Base-by-base conservation (phyloP, 2,113 vertebrate genomes). In the Excalfactoria chinensis region DNA sequence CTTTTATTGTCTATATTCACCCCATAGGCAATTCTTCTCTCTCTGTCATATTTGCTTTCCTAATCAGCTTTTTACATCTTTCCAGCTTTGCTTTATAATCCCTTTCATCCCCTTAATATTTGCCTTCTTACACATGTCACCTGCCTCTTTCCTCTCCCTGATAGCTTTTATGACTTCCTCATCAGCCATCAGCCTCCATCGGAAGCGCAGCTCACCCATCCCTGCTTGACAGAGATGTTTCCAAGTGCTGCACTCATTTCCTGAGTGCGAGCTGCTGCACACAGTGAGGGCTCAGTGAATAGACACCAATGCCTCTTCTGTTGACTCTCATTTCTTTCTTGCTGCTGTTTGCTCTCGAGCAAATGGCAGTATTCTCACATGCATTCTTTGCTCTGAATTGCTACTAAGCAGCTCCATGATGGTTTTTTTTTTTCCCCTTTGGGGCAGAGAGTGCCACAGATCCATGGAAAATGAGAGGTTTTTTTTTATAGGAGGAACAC, bases 41-140 rank as follows among this genome's bases (percentile, higher is more conserved):
- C 49, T 91, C 34, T 93, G 83, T 90, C 84, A 76, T 94, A 83
- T 93, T 96, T 95, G 64, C 48, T 91, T 95, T 92, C 91, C 89
- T 97, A 92, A 96, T 94, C 91, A 90, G 89, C 60, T 82, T 88
- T 95, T 96, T 90, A 88, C 82, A 91, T 96, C 89, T 95, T 89
- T 93, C 84, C 75, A 90, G 72, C 72, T 93, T 94, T 84, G 70
- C 84, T 96, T 95, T 94, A 77, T 93, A 95, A 92, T 94, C 74
- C 68, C 35, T 90, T 93, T 95, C 91, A 96, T 93, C 73, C 87
- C 82, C 51, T 91, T 88, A 87, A 89, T 95, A 88, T 96, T 90
- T 90, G 90, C 76, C 78, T 94, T 78, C 86, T 93, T 93, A 55
- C 86, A 86, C 76, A 48, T 64, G 73, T 86, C 89, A 82, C 72